These are phyloP conservation scores for Lagopus muta DNA, from an alignment of 2,113 vertebrate genomes.

Conservation along the genomic window DNA sequence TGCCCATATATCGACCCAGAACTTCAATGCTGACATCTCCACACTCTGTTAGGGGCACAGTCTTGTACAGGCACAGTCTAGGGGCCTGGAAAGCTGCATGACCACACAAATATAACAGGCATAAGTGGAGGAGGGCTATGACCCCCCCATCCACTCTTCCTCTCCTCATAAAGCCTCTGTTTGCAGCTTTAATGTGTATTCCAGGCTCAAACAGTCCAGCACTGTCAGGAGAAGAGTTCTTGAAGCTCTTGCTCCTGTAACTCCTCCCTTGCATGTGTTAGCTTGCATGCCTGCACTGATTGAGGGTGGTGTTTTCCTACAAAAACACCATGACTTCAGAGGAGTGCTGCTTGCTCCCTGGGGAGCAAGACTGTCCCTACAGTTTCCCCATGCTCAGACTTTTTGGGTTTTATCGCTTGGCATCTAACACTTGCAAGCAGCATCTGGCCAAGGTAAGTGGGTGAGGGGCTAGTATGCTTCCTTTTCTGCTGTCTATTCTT, in stretches of 20 bases:
- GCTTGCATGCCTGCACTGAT: not conserved
- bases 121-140: not conserved
- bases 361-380: not conserved
- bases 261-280: not conserved
- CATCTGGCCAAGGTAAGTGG: not conserved
- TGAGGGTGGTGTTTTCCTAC: rapidly evolving
- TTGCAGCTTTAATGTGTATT: conserved; percentile 2
- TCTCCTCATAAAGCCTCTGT: not conserved
- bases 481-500: conserved; percentile 35
- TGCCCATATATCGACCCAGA: not conserved
- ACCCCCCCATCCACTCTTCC: rapidly evolving
- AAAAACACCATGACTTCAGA: not conserved
- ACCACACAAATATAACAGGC: not conserved
- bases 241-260: not conserved
- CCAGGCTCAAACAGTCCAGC: not conserved
- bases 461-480: conserved; percentile 3
- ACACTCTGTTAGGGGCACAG: no score
- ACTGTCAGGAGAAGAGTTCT: not conserved
- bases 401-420: not conserved
- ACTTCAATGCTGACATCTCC: not conserved
- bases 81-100: not conserved
- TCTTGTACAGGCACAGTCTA: not conserved
- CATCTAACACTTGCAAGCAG: not conserved
- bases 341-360: not conserved
- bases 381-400: not conserved